Evolutionary conservation across 2,113 vertebrate species (phyloP), one percentile per base, ranked within the genome.

Genomic region (Chaenocephalus aceratus): DNA sequence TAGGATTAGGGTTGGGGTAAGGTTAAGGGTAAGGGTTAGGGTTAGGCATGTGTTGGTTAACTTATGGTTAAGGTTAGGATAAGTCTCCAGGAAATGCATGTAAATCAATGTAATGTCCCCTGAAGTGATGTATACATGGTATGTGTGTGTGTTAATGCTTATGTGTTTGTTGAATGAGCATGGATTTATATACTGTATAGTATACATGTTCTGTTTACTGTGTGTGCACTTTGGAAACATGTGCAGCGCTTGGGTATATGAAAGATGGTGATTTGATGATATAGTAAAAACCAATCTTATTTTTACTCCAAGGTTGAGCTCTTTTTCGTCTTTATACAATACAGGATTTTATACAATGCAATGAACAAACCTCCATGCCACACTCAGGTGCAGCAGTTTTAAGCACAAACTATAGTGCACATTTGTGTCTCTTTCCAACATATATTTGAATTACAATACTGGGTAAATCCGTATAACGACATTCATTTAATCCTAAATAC

Each of bases 301-400:
- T 54, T 18, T 13, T 49, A 41, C 59, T 54, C 36, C 21, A 60
- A 46, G 16, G 52, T 56, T 77, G 11, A 71, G 18, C 2, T 30
- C 56, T 54, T 69, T 49, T 16, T 9, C 62, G 16, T 21, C 49
- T 63, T 16, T 57, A 68, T 52, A 56, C 26, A 61, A 30, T 30
- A 70, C 44, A 54, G 36, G 26, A 49, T 67, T 57, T 21, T 64
- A 70, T 41, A 1, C 49, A 73, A 44, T 72, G 59, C 51, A 58
- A 62, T 64, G 15, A 51, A 69, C 52, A 21, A n/a, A 57, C 54
- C 34, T 59, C 34, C 34, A 41, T 60, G 34, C 26, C 30, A 60
- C 56, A 30, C 23, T 15, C 56, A 23, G 11, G 5, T 5, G 8
- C 23, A 11, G 6, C 6, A 30, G 26, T 11, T 49, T 9, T 10